Evolutionary conservation across 2,888 invertebrate genomes (phyloP), one percentile per base, ranked within the genome.

Genomic region (Nephrocerus scutellatus): DNA sequence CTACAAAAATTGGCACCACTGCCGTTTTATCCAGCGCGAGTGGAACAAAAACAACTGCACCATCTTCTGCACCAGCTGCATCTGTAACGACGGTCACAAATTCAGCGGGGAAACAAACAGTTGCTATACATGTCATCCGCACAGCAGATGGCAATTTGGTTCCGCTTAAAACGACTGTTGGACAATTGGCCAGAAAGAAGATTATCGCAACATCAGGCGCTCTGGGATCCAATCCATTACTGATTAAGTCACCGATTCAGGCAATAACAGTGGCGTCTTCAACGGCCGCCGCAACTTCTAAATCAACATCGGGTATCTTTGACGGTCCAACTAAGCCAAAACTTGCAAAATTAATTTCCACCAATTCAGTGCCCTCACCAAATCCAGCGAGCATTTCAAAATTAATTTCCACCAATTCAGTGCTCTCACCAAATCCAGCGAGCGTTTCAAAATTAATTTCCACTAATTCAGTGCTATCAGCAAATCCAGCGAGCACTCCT

Each of bases 81-180:
- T 8, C 47, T 3, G 16, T 18, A 9, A 19, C 42, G 2, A 39
- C 35, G 9, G 13, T 36, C 12, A 30, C 25, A 0, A 41, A 35
- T 7, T 26, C 39, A 3, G 4, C 34, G 2, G n/a, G 45, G 6
- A 36, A 39, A 15, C 51, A 47, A 39, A 47, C 56, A 4, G 48
- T 59, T 14, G 51, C 57, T 5, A 57, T 60, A 32, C 58, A 60
- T 43, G 50, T 62, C n/a, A 35, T 62, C 18, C 56, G 60, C 15
- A 50, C 53, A 14, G 36, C 56, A 2, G 56, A 55, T 34, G 57
- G 58, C 4, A 53, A 41, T 28, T 46, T 56, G 18, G 48, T 59
- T 1, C 60, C 54, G 3, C 16, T 58, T 1, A 56, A 59, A 30
- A 34, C 37, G 1, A 36, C 49, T 29, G 23, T 41, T 6, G 36